Evolutionary conservation across 2,113 vertebrate genomes (phyloP).

Genomic region (Entomyzon cyanotis): DNA sequence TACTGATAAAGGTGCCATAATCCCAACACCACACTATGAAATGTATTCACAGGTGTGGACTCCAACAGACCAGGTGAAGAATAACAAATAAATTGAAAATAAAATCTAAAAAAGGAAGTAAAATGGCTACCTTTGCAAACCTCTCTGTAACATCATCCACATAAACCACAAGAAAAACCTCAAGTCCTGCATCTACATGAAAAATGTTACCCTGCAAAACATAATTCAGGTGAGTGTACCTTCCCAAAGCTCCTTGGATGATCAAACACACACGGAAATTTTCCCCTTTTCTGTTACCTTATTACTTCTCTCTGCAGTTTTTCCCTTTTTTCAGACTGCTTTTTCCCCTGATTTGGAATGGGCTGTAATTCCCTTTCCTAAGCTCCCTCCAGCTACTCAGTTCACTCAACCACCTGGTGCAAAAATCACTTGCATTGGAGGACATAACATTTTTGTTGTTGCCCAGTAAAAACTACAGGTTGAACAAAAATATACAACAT

Average conservation of each 20-base stretch:
- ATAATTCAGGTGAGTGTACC: background rate
- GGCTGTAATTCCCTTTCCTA: background rate
- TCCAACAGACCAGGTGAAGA: background rate
- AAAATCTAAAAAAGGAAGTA: background rate
- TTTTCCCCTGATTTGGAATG: accelerated
- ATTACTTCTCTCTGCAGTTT: background rate
- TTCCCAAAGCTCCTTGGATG: background rate
- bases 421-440: background rate
- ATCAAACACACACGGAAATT: background rate
- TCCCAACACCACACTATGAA: background rate
- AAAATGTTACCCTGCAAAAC: background rate
- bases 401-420: background rate
- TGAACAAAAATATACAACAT: background rate
- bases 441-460: background rate
- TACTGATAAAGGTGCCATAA: background rate
- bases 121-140: background rate
- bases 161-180: background rate
- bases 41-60: background rate
- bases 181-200: accelerated
- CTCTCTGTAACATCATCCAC: accelerated
- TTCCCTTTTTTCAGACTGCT: background rate
- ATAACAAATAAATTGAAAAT: background rate
- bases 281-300: background rate
- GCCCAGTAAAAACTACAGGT: background rate
- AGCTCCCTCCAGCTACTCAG: background rate